Evolutionary conservation across 2,797 vertebrate species (phyloP).

Genomic region (Trichosurus vulpecula): DNA sequence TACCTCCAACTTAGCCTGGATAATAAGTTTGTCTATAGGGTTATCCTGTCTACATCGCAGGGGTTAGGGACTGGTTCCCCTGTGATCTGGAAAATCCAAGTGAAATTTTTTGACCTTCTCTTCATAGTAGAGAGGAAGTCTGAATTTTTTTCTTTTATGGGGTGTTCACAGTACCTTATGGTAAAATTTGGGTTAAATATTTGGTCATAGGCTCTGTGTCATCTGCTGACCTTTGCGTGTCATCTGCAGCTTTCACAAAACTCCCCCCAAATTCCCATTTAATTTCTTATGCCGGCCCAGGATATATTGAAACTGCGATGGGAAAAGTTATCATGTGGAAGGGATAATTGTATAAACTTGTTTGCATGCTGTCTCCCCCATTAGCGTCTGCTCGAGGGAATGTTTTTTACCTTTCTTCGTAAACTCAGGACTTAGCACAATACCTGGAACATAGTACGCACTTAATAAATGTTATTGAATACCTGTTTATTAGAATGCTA

Average conservation of each 20-base stretch:
- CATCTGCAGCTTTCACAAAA: background rate
- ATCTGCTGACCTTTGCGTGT: background rate
- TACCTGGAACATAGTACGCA: background rate
- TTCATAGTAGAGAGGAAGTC: background rate
- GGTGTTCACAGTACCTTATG: background rate
- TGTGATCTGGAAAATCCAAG: background rate
- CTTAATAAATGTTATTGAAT: background rate
- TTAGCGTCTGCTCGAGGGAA: background rate
- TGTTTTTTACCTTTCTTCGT: background rate
- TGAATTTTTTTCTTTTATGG: background rate
- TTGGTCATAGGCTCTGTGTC: background rate
- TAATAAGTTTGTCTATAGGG: background rate
- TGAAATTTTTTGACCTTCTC: background rate
- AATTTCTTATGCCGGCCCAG: too few relatives aligned
- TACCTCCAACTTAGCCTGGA: background rate
- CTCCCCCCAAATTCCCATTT: too few relatives aligned
- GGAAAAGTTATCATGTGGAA: too few relatives aligned
- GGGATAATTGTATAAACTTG: background rate
- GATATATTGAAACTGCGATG: too few relatives aligned
- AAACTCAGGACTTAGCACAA: background rate
- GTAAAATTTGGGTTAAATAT: background rate
- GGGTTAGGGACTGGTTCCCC: too few relatives aligned
- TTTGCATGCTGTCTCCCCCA: background rate
- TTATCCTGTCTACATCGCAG: background rate
- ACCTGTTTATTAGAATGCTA: conserved; percentile 13